Evolutionary conservation across 2,888 invertebrate species (phyloP).

Genomic region (Chalcis sispes): DNA sequence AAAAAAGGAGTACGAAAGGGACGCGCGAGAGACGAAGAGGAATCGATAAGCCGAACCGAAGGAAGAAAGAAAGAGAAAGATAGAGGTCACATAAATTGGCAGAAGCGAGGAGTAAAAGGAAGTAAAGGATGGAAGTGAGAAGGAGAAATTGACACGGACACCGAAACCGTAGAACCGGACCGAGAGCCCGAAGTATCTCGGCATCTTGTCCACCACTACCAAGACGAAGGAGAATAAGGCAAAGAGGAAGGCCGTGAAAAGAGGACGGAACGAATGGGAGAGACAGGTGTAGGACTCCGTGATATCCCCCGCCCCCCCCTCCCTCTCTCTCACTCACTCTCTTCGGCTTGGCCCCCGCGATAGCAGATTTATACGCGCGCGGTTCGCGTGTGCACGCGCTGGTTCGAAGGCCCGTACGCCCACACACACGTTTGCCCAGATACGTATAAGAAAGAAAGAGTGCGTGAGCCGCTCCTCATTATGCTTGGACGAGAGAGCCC

Average conservation of each 20-base stretch:
- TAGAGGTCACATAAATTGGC: constrained; percentile 49
- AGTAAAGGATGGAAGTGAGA: constrained; percentile 37
- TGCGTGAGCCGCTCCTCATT: constrained; percentile 26
- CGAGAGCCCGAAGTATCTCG: constrained; percentile 54
- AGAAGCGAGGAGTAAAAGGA: neutral
- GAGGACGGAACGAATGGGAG: constrained; percentile 63
- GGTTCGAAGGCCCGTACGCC: constrained; percentile 31
- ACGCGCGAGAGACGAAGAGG: constrained; percentile 19
- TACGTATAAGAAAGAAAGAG: constrained; percentile 1
- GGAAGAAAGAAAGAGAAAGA: constrained; percentile 59
- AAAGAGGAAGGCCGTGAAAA: constrained; percentile 56
- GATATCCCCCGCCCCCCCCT: neutral
- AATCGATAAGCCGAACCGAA: constrained; percentile 18
- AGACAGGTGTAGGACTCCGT: constrained; percentile 50
- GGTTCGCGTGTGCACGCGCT: no score
- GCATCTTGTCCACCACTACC: constrained; percentile 32
- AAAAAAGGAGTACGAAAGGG: neutral
- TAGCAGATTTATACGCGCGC: constrained; percentile 45
- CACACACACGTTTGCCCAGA: neutral
- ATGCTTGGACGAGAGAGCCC: constrained; percentile 21
- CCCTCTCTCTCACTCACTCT: constrained; percentile 12
- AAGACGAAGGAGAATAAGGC: neutral
- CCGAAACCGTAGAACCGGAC: constrained; percentile 53
- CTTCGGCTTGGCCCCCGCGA: no score
- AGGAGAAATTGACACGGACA: constrained; percentile 52